Base-by-base conservation (phyloP, 2,797 vertebrate species). In the Sebastes minor region DNA sequence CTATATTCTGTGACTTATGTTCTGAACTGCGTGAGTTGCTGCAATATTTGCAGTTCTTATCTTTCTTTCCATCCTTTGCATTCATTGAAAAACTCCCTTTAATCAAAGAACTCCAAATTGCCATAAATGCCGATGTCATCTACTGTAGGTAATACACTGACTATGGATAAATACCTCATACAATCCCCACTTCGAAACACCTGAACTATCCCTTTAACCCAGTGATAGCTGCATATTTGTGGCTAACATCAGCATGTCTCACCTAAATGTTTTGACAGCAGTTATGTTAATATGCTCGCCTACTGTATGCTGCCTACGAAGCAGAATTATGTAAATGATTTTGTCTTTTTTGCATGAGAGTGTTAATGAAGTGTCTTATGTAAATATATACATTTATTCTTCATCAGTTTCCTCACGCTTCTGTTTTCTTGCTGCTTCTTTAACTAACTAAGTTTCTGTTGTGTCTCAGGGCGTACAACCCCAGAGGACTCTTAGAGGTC, bases 401-500 rank as follows among this genome's bases (percentile, higher is more conserved):
- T 14, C 18, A 22, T 73, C 8, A 1, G 23, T 49, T 12, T n/a
- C 8, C 18, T 27, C 1, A 8, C 12, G 12, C 9, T 4, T 25
- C 27, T n/a, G 10, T 5, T 5, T 63, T 8, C 49, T 35, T 18
- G 14, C 64, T 12, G 30, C 38, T 53, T 74, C 27, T 74, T 60
- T n/a, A 7, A 69, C 32, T 27, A 0, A 38, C 16, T 27, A 14
- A 7, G 18, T 55, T 49, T 2, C 23, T 20, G 0, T 59, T 8
- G 14, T 38, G 57, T 63, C 71, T 60, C 89, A 99, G 98, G 78
- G 96, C 97, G 57, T 98, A 98, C 93, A 99, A 99, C 86, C 98
- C 97, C 9, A 96, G 97, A 93, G 98, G 97, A 18, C 90, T 99
- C 16, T 79, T 96, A 82, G 98, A 99, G 70, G 97, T 99, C 55